Evolutionary conservation across 2,797 vertebrate genomes (phyloP).

Genomic region (Pseudochaenichthys georgianus): DNA sequence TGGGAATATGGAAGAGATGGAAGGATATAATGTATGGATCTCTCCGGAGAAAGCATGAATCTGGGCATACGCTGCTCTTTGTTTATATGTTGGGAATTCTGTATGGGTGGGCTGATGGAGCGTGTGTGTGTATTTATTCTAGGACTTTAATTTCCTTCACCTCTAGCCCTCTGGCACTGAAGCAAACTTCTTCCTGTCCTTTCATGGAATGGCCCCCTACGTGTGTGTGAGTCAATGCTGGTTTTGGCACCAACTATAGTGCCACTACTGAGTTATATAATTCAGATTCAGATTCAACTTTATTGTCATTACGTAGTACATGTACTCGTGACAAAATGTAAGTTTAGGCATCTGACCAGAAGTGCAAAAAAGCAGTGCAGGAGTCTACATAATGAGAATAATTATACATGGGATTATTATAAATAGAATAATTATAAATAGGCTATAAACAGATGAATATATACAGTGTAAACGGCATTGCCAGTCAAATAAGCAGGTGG

Average conservation of each 20-base stretch:
- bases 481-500: no score
- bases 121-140: constrained; percentile 12
- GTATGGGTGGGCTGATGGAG: constrained; percentile 30
- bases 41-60: constrained; percentile 35
- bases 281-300: no score
- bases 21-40: constrained; percentile 45
- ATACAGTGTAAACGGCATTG: no score
- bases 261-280: constrained; percentile 68
- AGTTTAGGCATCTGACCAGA: no score
- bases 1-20: constrained; percentile 28
- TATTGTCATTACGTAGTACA: no score
- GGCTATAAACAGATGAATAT: no score
- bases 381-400: no score
- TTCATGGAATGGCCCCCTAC: constrained; percentile 43
- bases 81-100: constrained; percentile 38
- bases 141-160: constrained; percentile 45
- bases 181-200: constrained; percentile 52
- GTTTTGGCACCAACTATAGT: constrained; percentile 57
- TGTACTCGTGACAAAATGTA: no score
- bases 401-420: no score
- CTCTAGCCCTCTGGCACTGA: constrained; percentile 13
- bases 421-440: no score
- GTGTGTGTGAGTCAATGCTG: constrained; percentile 45
- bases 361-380: no score
- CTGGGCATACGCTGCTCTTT: constrained; percentile 55